Evolutionary conservation across 2,797 vertebrate genomes (phyloP), one percentile per base, ranked within the genome.

Genomic region (Heteromormyrus szaboi): DNA sequence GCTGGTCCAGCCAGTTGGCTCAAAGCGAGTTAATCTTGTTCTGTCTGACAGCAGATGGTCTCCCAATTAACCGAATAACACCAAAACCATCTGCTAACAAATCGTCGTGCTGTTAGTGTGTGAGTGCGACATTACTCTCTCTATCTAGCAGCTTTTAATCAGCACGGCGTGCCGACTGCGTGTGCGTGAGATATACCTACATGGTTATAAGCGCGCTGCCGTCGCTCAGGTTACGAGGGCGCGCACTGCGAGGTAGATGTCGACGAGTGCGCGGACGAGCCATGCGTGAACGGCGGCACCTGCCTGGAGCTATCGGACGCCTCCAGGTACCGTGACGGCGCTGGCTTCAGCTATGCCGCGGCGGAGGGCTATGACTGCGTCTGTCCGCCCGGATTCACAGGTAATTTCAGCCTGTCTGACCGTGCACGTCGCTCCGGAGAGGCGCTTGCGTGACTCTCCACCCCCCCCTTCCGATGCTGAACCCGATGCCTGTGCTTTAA

Each of bases 331-430:
- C 93, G 93, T 3, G 53, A 48, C 11, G 11, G 91, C 93, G 53
- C 92, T 0, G 87, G 89, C 7, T 98, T 99, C 95, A 97, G 94
- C 94, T 97, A 96, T 33, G 92, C 92, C 83, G 90, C 89, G 0
- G 97, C 98, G 0, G 95, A 95, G 0, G 98, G 98, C 0, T 98
- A 97, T 92, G 90, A 98, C 91, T 99, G 98, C 89, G 94, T 37
- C 48, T 99, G 98, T 90, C 94, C 90, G 33, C 91, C 95, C 0
- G 98, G 98, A 87, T 99, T 98, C 88, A 93, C 94, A 59, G 98
- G 98, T 99, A 91, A 96, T 68, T 68, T 11, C 25, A 1, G 62
- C 62, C 3, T 1, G 94, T 22, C 83, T 54, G 48, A 65, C 6
- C 5, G 33, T 12, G 25, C 22, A 29, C 22, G 33, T 19, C 33